Percentiles rank a stretch among this genome's conserved stretches.
phyloP scores from a whole-genome alignment of 2,113 vertebrate genomes.

The Ptychochromis oligacanthus region DNA sequence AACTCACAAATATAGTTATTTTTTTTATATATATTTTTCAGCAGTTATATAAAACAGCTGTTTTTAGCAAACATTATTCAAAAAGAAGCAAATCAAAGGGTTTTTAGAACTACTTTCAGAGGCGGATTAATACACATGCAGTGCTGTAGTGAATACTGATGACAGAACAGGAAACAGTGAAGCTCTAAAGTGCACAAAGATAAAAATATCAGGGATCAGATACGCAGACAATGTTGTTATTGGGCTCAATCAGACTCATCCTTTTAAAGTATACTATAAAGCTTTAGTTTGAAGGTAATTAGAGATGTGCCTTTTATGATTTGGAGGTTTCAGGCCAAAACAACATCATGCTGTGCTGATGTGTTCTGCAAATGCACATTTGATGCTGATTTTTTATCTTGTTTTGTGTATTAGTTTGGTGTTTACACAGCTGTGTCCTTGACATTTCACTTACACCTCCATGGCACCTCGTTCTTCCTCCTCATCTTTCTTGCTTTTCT shows the following conservation, averaged over 20 bases:
- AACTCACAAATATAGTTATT: accelerated
- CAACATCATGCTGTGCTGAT: accelerated
- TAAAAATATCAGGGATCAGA: not conserved
- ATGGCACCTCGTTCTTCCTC: not conserved
- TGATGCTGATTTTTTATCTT: not conserved
- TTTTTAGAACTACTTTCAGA: no score
- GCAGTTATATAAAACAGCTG: not conserved
- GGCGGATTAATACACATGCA: not conserved
- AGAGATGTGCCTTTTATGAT: not conserved
- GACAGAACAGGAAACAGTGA: not conserved
- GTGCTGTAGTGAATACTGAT: not conserved
- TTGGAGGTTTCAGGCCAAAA: no score
- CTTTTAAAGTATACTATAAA: not conserved
- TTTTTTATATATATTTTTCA: no score
- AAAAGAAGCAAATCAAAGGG: not conserved
- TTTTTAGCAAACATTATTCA: not conserved
- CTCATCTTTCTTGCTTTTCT: not conserved
- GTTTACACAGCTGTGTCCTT: constrained; percentile 1
- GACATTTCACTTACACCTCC: not conserved
- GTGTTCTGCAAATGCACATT: not conserved
- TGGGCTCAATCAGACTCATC: not conserved
- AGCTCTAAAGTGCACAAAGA: not conserved
- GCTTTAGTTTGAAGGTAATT: not conserved
- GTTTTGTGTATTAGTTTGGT: not conserved
- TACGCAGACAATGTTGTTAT: not conserved